phyloP scores from a whole-genome alignment of 2,113 vertebrate species.

The Chamaetylas fuelleborni region DNA sequence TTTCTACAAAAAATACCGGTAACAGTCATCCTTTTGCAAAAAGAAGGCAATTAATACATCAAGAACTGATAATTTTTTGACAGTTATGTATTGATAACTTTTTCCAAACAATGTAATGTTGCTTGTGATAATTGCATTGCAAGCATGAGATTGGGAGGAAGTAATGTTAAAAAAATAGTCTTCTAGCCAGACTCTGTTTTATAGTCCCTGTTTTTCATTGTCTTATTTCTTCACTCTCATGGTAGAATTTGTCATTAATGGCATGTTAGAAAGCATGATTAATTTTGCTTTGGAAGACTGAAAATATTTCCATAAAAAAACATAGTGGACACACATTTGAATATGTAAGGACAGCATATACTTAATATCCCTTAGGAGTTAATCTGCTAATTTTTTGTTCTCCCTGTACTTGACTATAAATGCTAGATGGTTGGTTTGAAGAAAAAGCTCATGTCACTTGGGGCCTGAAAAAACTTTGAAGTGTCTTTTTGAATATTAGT shows the following conservation, averaged over 20 bases:
- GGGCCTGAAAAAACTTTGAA: neutral
- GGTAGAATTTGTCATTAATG: neutral
- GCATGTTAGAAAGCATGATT: neutral
- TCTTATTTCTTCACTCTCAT: neutral
- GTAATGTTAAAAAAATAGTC: neutral
- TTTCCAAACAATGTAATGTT: neutral
- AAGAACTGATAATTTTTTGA: neutral
- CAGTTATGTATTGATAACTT: neutral
- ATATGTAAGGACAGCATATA: neutral
- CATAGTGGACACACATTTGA: neutral
- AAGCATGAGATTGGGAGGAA: conserved; percentile 11
- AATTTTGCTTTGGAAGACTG: neutral
- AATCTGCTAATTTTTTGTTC: neutral
- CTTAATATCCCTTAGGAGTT: neutral
- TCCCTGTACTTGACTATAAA: neutral
- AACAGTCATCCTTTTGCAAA: neutral
- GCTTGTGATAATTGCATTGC: conserved; percentile 19
- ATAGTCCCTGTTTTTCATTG: neutral
- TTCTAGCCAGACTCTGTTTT: conserved; percentile 36
- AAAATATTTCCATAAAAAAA: neutral
- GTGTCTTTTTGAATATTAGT: neutral
- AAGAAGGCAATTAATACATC: neutral
- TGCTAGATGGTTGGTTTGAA: neutral
- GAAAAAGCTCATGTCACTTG: neutral
- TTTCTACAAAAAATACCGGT: neutral